Conservation (phyloP, 2,888 invertebrate genomes). For the Plagodis pulveraria region DNA sequence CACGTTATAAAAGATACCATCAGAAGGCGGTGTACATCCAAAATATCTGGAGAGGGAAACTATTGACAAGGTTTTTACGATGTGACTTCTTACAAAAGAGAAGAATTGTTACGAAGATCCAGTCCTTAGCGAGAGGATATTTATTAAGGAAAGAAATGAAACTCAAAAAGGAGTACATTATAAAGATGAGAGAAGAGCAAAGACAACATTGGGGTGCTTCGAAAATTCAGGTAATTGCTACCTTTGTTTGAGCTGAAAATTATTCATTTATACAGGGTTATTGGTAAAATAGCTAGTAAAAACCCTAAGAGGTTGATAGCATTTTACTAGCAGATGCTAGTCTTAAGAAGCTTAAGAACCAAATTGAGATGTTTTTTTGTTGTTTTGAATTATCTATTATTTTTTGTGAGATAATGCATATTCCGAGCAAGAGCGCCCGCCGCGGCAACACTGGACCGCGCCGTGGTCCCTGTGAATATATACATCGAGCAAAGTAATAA, state of each 20-base stretch:
- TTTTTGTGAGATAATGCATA: too few species aligned
- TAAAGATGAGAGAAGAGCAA: constrained; percentile 69
- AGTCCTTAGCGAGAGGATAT: constrained; percentile 77
- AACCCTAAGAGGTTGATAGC: too few species aligned
- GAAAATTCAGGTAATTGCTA: constrained; percentile 84
- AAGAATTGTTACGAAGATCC: constrained; percentile 61
- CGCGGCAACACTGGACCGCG: too few species aligned
- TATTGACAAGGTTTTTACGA: constrained; percentile 62
- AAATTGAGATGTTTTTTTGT: too few species aligned
- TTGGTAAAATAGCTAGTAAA: too few species aligned
- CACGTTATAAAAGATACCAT: constrained; percentile 54
- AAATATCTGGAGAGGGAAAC: constrained; percentile 69
- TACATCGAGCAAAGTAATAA: too few species aligned
- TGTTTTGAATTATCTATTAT: too few species aligned
- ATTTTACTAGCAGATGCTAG: too few species aligned
- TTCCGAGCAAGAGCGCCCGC: too few species aligned
- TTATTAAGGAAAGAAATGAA: constrained; percentile 76
- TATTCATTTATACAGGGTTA: background rate
- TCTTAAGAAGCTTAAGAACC: too few species aligned
- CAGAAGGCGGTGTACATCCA: constrained; percentile 64
- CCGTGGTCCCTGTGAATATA: too few species aligned
- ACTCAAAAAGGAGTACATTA: constrained; percentile 67
- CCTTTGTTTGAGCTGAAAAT: background rate
- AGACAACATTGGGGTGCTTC: constrained; percentile 81
- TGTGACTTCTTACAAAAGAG: constrained; percentile 64